phyloP scores from a whole-genome alignment of 2,888 invertebrate genomes.

The Papilio demoleus region DNA sequence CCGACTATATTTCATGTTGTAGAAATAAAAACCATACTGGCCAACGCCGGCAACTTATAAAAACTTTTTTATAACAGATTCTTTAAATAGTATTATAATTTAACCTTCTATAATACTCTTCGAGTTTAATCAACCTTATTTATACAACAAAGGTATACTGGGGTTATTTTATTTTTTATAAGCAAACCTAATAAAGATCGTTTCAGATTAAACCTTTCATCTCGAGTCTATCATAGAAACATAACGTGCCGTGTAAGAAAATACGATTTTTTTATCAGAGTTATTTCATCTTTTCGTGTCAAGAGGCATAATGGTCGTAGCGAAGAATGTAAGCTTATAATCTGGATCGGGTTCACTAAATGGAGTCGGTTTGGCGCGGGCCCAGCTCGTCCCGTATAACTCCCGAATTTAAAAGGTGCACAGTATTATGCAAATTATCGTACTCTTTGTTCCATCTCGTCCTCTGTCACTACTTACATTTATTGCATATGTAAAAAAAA shows the following conservation, averaged over 20 bases:
- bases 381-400: conserved; percentile 62
- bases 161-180: conserved; percentile 25
- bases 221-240: conserved; percentile 34
- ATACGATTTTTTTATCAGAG: conserved; percentile 38
- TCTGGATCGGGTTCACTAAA: conserved; percentile 69
- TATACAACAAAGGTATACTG: conserved; percentile 8
- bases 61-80: conserved; percentile 40
- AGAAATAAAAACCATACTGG: conserved; percentile 68
- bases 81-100: conserved; percentile 21
- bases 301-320: conserved; percentile 44
- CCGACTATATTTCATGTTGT: conserved; percentile 67
- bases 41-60: conserved; percentile 47
- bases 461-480: conserved; percentile 74
- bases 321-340: conserved; percentile 72
- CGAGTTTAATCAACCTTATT: conserved; percentile 10
- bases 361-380: conserved; percentile 74
- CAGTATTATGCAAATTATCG: conserved; percentile 79
- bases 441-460: conserved; percentile 77
- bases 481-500: conserved; percentile 52
- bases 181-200: conserved; percentile 23
- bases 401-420: conserved; percentile 77
- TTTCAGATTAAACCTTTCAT: conserved; percentile 34
- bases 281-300: conserved; percentile 45
- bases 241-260: conserved; percentile 34
- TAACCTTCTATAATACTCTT: not conserved